Conservation (phyloP, 2,888 invertebrate genomes). For the Tolmerus cingulatus region DNA sequence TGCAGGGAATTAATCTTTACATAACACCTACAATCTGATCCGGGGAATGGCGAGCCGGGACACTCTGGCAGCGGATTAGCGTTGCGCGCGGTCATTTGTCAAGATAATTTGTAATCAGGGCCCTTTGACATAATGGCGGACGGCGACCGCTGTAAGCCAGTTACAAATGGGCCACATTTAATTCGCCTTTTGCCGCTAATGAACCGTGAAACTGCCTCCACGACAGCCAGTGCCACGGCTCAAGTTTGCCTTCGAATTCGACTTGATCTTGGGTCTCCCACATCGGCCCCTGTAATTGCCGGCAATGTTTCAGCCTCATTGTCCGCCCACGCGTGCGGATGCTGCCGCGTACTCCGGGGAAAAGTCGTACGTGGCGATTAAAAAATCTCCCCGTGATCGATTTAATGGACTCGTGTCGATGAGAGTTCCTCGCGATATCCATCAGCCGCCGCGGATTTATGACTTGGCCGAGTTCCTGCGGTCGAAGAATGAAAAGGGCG, state of each 20-base stretch:
- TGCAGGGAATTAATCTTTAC: neutral
- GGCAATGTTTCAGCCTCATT: slow-evolving; percentile 14
- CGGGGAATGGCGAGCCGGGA: neutral
- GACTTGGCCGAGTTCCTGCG: neutral
- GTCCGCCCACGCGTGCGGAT: neutral
- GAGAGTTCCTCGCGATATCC: neutral
- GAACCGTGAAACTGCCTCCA: slow-evolving; percentile 14
- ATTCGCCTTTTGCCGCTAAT: slow-evolving; percentile 1
- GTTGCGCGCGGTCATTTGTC: neutral
- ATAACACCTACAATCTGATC: slow-evolving; percentile 11
- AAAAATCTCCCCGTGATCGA: neutral
- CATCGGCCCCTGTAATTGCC: neutral
- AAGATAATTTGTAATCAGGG: slow-evolving; percentile 18
- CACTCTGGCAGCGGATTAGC: neutral
- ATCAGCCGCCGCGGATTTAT: neutral
- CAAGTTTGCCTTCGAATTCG: neutral
- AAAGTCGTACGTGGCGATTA: neutral
- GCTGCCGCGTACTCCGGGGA: neutral
- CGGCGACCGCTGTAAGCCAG: neutral
- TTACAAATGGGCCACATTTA: slow-evolving; percentile 21
- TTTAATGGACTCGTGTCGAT: neutral
- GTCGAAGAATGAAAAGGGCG: neutral
- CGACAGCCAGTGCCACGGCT: neutral
- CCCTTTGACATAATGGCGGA: neutral
- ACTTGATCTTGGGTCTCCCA: slow-evolving; percentile 15